These are phyloP conservation scores for Sanderia malayensis DNA, from an alignment of 30 jellyfish, hydroid and myxozoan species.

Conservation along the genomic window DNA sequence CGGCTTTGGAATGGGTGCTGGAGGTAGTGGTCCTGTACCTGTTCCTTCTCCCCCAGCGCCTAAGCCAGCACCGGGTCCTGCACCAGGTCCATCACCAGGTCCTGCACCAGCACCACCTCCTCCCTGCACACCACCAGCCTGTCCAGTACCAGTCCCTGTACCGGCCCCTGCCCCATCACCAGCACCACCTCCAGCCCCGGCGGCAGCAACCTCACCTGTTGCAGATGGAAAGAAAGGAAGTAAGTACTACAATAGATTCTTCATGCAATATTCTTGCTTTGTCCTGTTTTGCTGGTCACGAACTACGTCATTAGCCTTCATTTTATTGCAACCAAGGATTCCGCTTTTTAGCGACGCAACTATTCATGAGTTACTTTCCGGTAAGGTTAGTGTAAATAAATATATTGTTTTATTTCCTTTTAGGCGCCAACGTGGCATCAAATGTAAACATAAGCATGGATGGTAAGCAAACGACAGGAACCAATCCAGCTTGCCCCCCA, in stretches of 20 bases:
- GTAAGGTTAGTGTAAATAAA: not conserved
- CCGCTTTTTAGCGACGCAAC: not conserved
- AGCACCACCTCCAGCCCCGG: conserved; percentile 78
- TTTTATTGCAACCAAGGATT: not conserved
- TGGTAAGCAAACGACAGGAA: conserved; percentile 48
- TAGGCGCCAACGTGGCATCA: conserved; percentile 85
- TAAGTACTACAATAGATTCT: conserved; percentile 41
- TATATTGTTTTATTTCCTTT: not conserved
- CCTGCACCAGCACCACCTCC: conserved; percentile 90
- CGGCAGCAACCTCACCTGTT: conserved; percentile 71
- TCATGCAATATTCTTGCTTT: not conserved
- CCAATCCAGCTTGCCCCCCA: conserved; percentile 78
- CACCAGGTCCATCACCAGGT: conserved; percentile 80
- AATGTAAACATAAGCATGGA: conserved; percentile 75
- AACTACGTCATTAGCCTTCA: not conserved
- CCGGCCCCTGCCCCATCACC: conserved; percentile 73
- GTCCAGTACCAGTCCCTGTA: conserved; percentile 81
- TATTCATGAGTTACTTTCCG: too few species aligned
- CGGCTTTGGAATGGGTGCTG: conserved; percentile 32
- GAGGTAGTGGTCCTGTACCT: conserved; percentile 39
- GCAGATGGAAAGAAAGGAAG: conserved; percentile 87
- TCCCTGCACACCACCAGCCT: conserved; percentile 80
- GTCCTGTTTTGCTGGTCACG: not conserved
- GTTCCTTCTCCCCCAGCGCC: conserved; percentile 45
- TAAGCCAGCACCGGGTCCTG: conserved; percentile 63